These are phyloP conservation scores for Cassiopea andromeda DNA, from an alignment of 30 jellyfish, hydroid and myxozoan genomes.

Conservation along the genomic window DNA sequence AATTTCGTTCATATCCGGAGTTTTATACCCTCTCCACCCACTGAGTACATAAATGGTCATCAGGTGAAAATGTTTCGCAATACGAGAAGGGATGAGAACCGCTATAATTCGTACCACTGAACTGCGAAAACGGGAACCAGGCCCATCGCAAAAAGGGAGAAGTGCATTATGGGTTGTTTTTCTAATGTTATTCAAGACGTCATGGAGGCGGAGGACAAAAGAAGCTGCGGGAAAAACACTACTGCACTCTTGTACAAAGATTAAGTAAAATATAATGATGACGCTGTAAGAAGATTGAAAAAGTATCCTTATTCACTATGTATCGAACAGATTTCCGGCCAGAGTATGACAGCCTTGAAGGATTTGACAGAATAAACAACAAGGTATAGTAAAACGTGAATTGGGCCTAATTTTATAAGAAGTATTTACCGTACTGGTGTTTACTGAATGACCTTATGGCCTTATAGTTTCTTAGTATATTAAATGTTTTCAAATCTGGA, in stretches of 20 bases:
- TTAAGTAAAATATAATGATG: background rate
- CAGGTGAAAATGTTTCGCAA: too few species aligned
- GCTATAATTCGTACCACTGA: too few species aligned
- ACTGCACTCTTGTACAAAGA: background rate
- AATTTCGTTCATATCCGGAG: too few species aligned
- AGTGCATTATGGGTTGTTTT: background rate
- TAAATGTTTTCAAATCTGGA: background rate
- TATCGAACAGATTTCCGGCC: slow-evolving; percentile 62
- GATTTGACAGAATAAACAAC: slow-evolving; percentile 80
- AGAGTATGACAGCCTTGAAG: slow-evolving; percentile 80
- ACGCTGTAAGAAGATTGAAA: background rate
- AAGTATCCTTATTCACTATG: slow-evolving; percentile 10
- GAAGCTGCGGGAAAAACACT: background rate
- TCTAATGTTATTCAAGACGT: background rate
- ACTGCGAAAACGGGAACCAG: too few species aligned
- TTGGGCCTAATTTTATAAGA: background rate
- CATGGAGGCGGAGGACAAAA: slow-evolving; percentile 10
- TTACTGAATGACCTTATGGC: background rate
- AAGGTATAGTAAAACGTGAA: slow-evolving; percentile 53
- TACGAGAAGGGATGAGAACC: too few species aligned
- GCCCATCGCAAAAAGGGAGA: background rate
- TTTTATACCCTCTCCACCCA: too few species aligned
- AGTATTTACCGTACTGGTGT: background rate
- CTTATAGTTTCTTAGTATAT: background rate
- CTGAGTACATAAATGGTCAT: too few species aligned